These are phyloP conservation scores for Gobio gobio DNA, from an alignment of 2,113 vertebrate genomes.

Conservation along the genomic window DNA sequence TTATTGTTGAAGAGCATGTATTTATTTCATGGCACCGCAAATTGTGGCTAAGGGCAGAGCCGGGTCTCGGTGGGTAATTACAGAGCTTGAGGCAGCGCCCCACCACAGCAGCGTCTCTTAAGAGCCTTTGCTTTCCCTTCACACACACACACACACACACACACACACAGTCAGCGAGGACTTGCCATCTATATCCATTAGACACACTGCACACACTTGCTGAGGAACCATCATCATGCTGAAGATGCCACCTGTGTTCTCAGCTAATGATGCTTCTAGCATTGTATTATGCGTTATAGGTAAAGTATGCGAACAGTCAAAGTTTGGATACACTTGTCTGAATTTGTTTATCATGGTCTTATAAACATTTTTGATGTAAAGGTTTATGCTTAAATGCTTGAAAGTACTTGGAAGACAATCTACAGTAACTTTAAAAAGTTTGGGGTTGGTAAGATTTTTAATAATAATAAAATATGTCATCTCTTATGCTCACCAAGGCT, in stretches of 20 bases:
- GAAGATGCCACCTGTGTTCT: not conserved
- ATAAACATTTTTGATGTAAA: not conserved
- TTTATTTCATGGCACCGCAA: conserved; percentile 80
- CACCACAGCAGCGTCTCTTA: conserved; percentile 68
- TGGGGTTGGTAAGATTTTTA: too few relatives aligned
- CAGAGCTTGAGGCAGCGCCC: conserved; percentile 68
- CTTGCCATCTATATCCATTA: not conserved
- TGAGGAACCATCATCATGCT: conserved; percentile 8
- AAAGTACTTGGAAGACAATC: not conserved
- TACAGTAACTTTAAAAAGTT: not conserved
- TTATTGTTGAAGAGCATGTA: conserved; percentile 80
- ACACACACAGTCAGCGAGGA: conserved; percentile 18
- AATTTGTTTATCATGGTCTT: not conserved
- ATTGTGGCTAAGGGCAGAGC: conserved; percentile 80
- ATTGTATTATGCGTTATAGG: not conserved
- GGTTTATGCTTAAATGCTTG: not conserved
- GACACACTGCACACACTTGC: conserved; percentile 21
- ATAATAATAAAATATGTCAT: too few relatives aligned
- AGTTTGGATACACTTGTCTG: not conserved
- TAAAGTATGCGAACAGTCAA: not conserved
- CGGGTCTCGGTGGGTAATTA: conserved; percentile 73
- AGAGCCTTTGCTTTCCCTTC: conserved; percentile 54
- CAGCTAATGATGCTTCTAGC: not conserved
- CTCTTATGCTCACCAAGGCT: not conserved
- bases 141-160: conserved; percentile 50